Evolutionary conservation across 2,113 vertebrate species (phyloP).

Genomic region (Hucho hucho): DNA sequence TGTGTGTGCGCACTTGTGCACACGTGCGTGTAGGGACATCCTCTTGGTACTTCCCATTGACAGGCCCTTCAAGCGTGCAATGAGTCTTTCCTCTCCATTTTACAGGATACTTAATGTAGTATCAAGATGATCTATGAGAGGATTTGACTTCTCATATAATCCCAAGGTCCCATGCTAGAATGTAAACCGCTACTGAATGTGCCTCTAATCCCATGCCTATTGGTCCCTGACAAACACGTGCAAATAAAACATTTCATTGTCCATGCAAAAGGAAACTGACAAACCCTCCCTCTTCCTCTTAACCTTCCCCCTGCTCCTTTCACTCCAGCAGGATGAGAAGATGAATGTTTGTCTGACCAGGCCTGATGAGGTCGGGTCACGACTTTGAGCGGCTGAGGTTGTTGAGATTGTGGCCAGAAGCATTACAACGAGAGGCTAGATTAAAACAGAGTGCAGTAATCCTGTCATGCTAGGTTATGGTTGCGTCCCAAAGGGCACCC

Average conservation of each 20-base stretch:
- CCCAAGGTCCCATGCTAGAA: constrained; percentile 21
- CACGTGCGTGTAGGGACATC: too few relatives aligned
- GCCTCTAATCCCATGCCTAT: constrained; percentile 24
- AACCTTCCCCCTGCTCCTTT: constrained; percentile 20
- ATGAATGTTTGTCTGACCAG: constrained; percentile 9
- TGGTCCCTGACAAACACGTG: constrained; percentile 5
- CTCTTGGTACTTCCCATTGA: neutral
- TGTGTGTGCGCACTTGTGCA: neutral
- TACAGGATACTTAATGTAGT: neutral
- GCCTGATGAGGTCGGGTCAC: constrained; percentile 15
- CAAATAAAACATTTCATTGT: neutral
- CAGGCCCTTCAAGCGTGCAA: neutral
- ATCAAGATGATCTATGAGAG: constrained; percentile 10
- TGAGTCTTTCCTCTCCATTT: neutral
- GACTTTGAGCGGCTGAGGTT: constrained; percentile 26
- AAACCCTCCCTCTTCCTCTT: constrained; percentile 2
- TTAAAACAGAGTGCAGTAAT: constrained; percentile 27
- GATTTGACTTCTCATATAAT: constrained; percentile 26
- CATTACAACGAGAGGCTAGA: constrained; percentile 5
- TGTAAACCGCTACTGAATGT: constrained; percentile 18
- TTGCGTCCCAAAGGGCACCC: too few relatives aligned
- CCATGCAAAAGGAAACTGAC: constrained; percentile 1
- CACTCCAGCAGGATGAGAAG: neutral
- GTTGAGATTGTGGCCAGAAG: constrained; percentile 26
- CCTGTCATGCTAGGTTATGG: constrained; percentile 17